Evolutionary conservation across 1,140 invertebrate genomes (phyloP).

Genomic region (Lasioglossum baleicum): DNA sequence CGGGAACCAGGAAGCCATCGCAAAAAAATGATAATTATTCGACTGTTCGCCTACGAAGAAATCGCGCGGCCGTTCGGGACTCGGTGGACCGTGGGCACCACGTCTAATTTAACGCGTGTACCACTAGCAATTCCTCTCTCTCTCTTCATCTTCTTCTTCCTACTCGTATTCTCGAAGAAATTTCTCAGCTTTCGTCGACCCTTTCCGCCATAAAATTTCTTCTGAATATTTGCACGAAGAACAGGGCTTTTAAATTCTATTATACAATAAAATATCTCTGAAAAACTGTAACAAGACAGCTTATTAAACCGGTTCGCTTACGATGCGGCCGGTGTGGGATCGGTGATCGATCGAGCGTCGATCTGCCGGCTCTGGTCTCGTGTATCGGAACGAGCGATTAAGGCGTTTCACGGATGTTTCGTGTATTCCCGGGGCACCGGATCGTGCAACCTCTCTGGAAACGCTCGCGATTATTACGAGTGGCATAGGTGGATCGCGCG

Average conservation of each 20-base stretch:
- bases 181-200: too few species aligned
- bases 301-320: background rate
- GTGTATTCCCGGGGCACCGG: background rate
- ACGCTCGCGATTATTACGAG: background rate
- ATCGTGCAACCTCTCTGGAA: background rate
- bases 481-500: background rate
- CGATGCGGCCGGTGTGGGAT: background rate
- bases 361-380: background rate
- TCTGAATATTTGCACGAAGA: too few species aligned
- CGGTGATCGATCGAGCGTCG: constrained; percentile 18
- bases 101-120: too few species aligned
- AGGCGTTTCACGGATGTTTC: constrained; percentile 20
- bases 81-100: too few species aligned
- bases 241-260: too few species aligned
- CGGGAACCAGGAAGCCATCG: constrained; percentile 54
- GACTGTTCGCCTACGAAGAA: constrained; percentile 7
- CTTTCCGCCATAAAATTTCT: too few species aligned
- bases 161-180: too few species aligned
- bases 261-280: too few species aligned
- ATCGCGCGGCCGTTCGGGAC: too few species aligned
- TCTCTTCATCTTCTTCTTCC: too few species aligned
- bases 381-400: constrained; percentile 5
- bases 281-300: background rate
- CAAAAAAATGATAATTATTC: constrained; percentile 57
- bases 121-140: too few species aligned